Evolutionary conservation across 2,797 vertebrate species (phyloP).

Genomic region (Sebastes miniatus): DNA sequence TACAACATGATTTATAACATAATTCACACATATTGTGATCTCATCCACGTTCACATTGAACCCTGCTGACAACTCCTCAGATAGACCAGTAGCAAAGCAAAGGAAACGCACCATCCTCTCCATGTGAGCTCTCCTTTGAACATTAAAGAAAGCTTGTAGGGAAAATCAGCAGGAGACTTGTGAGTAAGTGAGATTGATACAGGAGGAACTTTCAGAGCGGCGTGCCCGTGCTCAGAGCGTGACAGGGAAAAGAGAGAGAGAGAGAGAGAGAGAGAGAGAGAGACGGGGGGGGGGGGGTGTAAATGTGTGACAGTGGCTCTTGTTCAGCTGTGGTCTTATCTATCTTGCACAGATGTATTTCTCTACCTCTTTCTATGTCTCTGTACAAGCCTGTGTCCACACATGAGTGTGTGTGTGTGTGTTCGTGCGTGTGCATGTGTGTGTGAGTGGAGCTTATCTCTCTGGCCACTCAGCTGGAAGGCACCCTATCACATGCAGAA

Average conservation of each 20-base stretch:
- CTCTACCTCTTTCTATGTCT: conserved; percentile 40
- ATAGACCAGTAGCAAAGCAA: not conserved
- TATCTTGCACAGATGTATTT: conserved; percentile 66
- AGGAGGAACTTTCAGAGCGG: conserved; percentile 17
- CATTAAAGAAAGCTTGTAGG: not conserved
- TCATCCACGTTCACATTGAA: not conserved
- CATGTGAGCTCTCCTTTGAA: not conserved
- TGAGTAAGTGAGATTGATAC: conserved; percentile 21
- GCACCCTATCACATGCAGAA: conserved; percentile 58
- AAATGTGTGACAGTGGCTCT: conserved; percentile 6
- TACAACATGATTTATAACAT: not conserved
- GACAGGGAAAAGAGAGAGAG: conserved; percentile 10
- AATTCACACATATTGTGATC: not conserved
- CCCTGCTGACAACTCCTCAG: not conserved
- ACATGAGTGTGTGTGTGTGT: not conserved
- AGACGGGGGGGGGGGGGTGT: not conserved
- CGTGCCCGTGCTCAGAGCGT: conserved; percentile 3
- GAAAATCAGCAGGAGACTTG: conserved; percentile 12
- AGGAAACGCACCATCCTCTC: not conserved
- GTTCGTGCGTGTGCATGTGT: not conserved
- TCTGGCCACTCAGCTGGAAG: conserved; percentile 71
- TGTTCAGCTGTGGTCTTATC: conserved; percentile 72
- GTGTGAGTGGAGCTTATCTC: conserved; percentile 67
- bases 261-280: not conserved
- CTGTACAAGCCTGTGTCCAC: conserved; percentile 27